Evolutionary conservation across 2,113 vertebrate species (phyloP).

Genomic region (Dasyornis broadbenti): DNA sequence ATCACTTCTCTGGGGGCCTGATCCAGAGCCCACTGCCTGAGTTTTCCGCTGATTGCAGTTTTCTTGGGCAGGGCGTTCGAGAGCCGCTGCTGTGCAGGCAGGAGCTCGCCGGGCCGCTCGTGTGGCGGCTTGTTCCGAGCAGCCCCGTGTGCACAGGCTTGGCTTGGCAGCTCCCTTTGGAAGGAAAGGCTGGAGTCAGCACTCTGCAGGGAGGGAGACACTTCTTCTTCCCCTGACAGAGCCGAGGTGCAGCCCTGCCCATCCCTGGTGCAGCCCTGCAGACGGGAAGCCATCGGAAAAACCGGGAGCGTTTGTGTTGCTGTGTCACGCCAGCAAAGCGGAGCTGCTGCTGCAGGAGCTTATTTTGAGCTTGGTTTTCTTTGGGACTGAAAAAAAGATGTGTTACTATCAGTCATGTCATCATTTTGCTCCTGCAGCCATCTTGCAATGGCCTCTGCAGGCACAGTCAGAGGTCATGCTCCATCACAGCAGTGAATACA

Average conservation of each 20-base stretch:
- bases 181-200: background rate
- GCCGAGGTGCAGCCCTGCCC: background rate
- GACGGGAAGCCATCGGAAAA: fast-evolving
- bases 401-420: background rate
- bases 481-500: background rate
- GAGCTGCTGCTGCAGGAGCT: background rate
- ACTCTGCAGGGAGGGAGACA: background rate
- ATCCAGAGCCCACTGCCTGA: background rate
- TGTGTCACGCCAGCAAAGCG: fast-evolving
- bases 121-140: background rate
- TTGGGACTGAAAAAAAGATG: background rate
- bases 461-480: background rate
- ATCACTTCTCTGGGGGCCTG: fast-evolving
- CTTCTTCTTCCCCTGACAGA: background rate
- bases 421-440: background rate
- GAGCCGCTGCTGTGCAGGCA: background rate
- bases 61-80: background rate
- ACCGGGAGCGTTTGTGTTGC: fast-evolving
- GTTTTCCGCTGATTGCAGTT: background rate
- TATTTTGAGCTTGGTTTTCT: background rate
- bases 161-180: background rate
- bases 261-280: background rate
- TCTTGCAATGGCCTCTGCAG: background rate
- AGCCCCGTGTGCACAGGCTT: background rate
- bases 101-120: background rate